These are phyloP conservation scores for Orestias chungarensis DNA, from an alignment of 2,797 vertebrate species.

Conservation along the genomic window DNA sequence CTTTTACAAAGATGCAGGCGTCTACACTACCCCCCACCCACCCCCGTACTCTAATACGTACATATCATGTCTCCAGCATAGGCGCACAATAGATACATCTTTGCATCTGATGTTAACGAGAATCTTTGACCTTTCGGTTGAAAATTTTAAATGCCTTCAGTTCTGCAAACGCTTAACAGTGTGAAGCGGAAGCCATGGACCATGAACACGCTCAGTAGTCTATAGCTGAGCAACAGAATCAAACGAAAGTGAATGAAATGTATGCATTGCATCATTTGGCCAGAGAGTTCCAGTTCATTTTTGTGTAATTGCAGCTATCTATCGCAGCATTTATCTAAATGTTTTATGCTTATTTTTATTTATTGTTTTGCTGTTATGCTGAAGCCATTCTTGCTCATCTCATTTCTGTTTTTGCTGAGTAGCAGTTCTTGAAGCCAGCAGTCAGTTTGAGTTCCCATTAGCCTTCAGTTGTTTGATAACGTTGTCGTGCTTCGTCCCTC, in stretches of 20 bases:
- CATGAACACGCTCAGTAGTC: neutral
- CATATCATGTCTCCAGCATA: neutral
- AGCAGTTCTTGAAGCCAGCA: conserved; percentile 41
- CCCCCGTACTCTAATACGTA: neutral
- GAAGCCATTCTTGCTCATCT: conserved; percentile 45
- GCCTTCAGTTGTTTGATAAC: conserved; percentile 44
- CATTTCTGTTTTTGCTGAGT: conserved; percentile 61
- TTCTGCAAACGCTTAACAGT: conserved; percentile 9
- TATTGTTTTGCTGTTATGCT: conserved; percentile 61
- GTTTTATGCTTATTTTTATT: conserved; percentile 54
- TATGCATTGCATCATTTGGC: conserved; percentile 17
- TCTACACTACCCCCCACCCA: neutral
- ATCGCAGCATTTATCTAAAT: conserved; percentile 45
- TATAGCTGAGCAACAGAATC: conserved; percentile 22
- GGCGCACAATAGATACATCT: too few relatives aligned
- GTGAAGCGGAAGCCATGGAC: neutral
- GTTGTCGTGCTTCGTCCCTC: conserved; percentile 30
- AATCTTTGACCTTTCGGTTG: neutral
- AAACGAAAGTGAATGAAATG: conserved; percentile 2
- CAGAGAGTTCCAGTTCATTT: conserved; percentile 36
- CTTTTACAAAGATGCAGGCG: conserved; percentile 50
- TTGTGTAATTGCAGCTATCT: conserved; percentile 50
- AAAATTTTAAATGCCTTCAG: conserved; percentile 1
- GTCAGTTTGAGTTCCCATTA: conserved; percentile 41
- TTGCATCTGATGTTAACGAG: neutral